Conservation (phyloP, 1,140 invertebrate genomes). For the Globodera rostochiensis region DNA sequence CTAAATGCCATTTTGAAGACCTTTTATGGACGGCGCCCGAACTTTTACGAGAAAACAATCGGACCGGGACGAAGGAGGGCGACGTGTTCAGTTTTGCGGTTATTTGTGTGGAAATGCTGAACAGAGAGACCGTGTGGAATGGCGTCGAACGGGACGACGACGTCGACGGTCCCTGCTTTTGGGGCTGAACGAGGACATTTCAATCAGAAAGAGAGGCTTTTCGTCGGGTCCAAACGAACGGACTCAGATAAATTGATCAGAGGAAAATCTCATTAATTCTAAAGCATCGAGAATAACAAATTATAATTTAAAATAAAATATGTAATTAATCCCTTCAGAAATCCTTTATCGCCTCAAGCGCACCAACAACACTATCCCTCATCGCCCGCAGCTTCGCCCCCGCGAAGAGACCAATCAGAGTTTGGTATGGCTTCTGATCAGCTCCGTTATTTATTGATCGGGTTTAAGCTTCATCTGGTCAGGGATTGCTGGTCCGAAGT, state of each 20-base stretch:
- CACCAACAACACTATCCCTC: conserved; percentile 26
- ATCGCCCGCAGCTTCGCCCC: conserved; percentile 37
- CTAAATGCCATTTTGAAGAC: conserved; percentile 69
- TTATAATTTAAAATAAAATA: not conserved
- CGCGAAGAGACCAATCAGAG: conserved; percentile 42
- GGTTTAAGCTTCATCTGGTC: conserved; percentile 41
- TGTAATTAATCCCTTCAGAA: conserved; percentile 26
- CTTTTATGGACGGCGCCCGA: conserved; percentile 88
- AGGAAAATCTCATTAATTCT: too few relatives aligned
- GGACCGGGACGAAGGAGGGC: conserved; percentile 51
- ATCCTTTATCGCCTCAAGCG: conserved; percentile 44
- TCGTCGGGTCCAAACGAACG: too few relatives aligned
- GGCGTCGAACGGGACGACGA: conserved; percentile 45
- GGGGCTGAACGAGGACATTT: not conserved
- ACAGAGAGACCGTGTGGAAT: conserved; percentile 70
- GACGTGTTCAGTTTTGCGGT: conserved; percentile 63
- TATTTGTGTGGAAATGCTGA: conserved; percentile 59
- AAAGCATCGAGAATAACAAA: too few relatives aligned
- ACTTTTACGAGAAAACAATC: conserved; percentile 74
- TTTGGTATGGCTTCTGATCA: conserved; percentile 22
- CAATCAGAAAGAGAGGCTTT: too few relatives aligned
- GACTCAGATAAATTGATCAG: too few relatives aligned
- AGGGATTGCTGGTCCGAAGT: conserved; percentile 74
- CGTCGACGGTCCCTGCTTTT: conserved; percentile 36
- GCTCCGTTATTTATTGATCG: not conserved